These are phyloP conservation scores for Pteronotus mesoamericanus DNA, from an alignment of 2,797 vertebrate species.

Conservation along the genomic window DNA sequence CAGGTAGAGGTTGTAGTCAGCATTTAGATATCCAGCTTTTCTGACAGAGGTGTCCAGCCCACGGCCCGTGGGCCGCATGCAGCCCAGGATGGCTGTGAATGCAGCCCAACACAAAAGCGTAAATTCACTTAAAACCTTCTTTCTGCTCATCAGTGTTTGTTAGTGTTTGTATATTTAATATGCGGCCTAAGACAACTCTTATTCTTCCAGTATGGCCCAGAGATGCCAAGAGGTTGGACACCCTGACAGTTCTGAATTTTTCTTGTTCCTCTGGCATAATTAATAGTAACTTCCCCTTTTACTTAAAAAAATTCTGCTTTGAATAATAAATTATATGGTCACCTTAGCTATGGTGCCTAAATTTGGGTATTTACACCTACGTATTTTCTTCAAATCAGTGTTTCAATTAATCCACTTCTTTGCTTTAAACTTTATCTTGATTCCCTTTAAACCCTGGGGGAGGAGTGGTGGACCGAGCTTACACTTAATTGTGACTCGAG, in stretches of 20 bases:
- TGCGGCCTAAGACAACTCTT: too few species aligned
- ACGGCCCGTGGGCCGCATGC: too few species aligned
- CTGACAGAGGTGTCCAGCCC: neutral
- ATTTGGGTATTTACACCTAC: slow-evolving; percentile 27
- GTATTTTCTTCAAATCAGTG: neutral
- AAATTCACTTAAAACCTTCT: too few species aligned
- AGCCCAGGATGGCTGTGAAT: too few species aligned
- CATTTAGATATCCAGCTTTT: neutral
- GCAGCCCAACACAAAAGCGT: too few species aligned
- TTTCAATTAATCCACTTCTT: slow-evolving; percentile 9
- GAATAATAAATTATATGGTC: neutral
- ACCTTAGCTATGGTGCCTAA: neutral
- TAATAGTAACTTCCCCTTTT: neutral
- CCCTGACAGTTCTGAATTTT: neutral
- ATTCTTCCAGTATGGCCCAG: too few species aligned
- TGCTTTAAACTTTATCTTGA: neutral
- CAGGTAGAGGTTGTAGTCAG: neutral
- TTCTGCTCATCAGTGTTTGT: too few species aligned
- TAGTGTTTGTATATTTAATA: too few species aligned
- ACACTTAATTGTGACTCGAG: neutral
- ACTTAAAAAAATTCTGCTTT: neutral
- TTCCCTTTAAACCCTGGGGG: neutral
- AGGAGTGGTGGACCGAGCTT: neutral
- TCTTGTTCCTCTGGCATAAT: neutral
- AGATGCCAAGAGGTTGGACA: too few species aligned